Percentiles rank a stretch among this genome's conserved stretches.
These are phyloP conservation scores for Bugulina stolonifera DNA, from an alignment of 2,888 invertebrate species.

Conservation along the genomic window DNA sequence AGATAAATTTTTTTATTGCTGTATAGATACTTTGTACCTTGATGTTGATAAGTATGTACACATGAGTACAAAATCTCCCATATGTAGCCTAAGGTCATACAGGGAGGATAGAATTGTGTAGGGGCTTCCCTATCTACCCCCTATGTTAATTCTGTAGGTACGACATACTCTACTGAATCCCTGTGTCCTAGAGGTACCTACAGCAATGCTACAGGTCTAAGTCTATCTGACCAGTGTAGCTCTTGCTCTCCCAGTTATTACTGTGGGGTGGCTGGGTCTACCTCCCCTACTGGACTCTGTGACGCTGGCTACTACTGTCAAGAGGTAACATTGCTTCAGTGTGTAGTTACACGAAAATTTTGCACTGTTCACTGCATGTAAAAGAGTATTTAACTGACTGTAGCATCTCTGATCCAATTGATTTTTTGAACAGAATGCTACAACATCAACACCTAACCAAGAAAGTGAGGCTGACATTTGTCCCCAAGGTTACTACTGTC, in stretches of 20 bases:
- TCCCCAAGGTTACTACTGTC: slow-evolving; percentile 48
- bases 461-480: slow-evolving; percentile 43
- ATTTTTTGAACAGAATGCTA: slow-evolving; percentile 33
- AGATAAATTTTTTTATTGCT: too few species aligned
- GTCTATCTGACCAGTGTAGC: slow-evolving; percentile 36
- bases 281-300: slow-evolving; percentile 40
- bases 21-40: too few species aligned
- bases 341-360: too few species aligned
- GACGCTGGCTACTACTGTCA: slow-evolving; percentile 41
- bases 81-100: too few species aligned
- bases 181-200: slow-evolving; percentile 44
- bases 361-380: too few species aligned
- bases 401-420: too few species aligned
- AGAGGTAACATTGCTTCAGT: too few species aligned
- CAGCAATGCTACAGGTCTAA: slow-evolving; percentile 39
- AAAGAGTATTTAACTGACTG: too few species aligned
- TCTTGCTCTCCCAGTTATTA: slow-evolving; percentile 39
- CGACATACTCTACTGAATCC: slow-evolving; percentile 36
- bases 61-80: too few species aligned
- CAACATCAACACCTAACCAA: slow-evolving; percentile 42
- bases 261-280: slow-evolving; percentile 41
- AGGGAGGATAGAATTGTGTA: too few species aligned
- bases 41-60: too few species aligned
- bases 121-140: too few species aligned
- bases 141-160: slow-evolving; percentile 37